Base-by-base conservation (phyloP, 1,140 invertebrate genomes). In the Alviniconcha marisindica region DNA sequence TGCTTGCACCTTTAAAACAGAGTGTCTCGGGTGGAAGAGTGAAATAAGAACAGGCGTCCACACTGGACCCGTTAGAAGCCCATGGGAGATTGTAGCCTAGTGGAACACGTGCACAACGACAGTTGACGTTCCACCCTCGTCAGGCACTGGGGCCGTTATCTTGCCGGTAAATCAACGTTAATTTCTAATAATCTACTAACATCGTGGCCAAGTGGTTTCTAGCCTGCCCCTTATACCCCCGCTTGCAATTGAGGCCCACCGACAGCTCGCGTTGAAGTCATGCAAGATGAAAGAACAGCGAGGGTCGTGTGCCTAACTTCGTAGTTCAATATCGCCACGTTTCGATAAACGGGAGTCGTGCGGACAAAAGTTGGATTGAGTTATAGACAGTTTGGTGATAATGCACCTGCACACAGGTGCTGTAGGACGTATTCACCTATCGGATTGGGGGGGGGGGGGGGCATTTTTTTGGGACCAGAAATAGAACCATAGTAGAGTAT, bases 351-450 rank as follows among this genome's bases (percentile, higher is more conserved):
- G 36, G 71, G 14, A 24, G 71, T 21, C 14, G 71, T 18, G 7
- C 12, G 18, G 38, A 74, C 71, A 74, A 74, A 74, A 74, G 71
- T 18, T 15, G 71, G 36, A 14, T 28, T 74, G 71, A 74, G 36
- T 74, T 74, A 42, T 42, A 42, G 71, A 74, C 36, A 74, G 36
- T 2, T 21, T 24, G 31, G 36, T 10, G 71, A 74, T 74, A 74
- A 74, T 40, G 63, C 63, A 66, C 63, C 63, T 66, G 63, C 38
- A 74, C 71, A 63, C 60, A 63, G 60, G 60, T 63, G 60, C 24
- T 63, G 51, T n/a, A n/a, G n/a, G n/a, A n/a, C n/a, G n/a, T n/a
- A n/a, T n/a, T n/a, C n/a, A n/a, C n/a, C n/a, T n/a, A n/a, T n/a
- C n/a, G n/a, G n/a, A n/a, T n/a, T n/a, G n/a, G n/a, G n/a, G n/a